phyloP scores from a whole-genome alignment of 2,797 vertebrate genomes.

The Notamacropus eugenii region DNA sequence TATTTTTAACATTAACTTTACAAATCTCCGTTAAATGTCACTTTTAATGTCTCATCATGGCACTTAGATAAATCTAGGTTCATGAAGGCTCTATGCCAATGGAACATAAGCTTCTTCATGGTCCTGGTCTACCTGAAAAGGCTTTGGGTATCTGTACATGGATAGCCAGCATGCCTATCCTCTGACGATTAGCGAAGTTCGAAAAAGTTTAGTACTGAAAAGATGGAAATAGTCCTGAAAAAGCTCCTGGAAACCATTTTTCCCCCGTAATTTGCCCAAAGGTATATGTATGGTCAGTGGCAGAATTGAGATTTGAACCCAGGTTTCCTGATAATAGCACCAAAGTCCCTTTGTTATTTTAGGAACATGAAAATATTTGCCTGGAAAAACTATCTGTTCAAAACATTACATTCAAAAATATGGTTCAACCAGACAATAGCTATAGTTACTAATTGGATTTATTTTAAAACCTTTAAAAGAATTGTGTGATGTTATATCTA shows the following conservation, averaged over 20 bases:
- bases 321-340: too few relatives aligned
- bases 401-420: neutral
- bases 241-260: neutral
- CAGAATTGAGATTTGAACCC: neutral
- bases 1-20: neutral
- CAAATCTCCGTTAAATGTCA: neutral
- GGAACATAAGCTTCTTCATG: too few relatives aligned
- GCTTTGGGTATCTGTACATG: neutral
- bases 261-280: neutral
- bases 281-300: neutral
- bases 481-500: neutral
- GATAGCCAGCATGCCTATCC: neutral
- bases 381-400: neutral
- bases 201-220: neutral
- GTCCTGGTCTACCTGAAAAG: neutral
- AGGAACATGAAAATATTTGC: neutral
- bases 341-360: neutral
- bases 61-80: neutral
- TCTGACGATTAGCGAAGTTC: neutral
- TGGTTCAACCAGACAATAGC: neutral
- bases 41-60: neutral
- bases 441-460: neutral
- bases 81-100: neutral
- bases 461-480: neutral
- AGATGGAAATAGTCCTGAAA: neutral